These are phyloP conservation scores for Brassicogethes aeneus DNA, from an alignment of 2,888 invertebrate genomes.

Conservation along the genomic window DNA sequence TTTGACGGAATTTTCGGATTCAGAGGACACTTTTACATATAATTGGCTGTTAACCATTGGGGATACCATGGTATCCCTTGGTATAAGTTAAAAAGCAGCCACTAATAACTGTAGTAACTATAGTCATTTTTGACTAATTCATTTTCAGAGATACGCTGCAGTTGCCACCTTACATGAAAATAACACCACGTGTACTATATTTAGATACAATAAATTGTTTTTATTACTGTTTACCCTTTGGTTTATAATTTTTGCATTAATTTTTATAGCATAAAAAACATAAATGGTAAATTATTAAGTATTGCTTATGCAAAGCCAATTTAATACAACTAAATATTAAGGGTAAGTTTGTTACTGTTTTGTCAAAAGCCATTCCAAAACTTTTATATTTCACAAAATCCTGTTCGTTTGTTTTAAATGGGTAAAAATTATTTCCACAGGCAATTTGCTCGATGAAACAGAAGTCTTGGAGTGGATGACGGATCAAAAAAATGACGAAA, in stretches of 20 bases:
- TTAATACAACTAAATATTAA: too few relatives aligned
- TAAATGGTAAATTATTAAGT: too few relatives aligned
- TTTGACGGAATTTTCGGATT: too few relatives aligned
- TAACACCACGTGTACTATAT: constrained; percentile 23
- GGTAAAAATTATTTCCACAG: constrained; percentile 36
- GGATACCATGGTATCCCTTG: too few relatives aligned
- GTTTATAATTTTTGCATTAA: constrained; percentile 17
- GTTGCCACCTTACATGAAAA: constrained; percentile 29
- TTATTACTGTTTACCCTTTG: constrained; percentile 29
- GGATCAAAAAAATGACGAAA: constrained; percentile 84
- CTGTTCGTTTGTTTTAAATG: constrained; percentile 1
- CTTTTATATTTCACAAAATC: constrained; percentile 13
- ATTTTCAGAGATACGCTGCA: constrained; percentile 31
- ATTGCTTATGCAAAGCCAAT: too few relatives aligned
- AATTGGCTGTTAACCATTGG: too few relatives aligned
- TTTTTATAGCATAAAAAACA: constrained; percentile 10
- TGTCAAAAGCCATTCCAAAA: constrained; percentile 34
- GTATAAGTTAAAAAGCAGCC: too few relatives aligned
- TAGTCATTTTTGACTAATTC: too few relatives aligned
- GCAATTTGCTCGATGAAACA: constrained; percentile 65
- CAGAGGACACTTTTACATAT: too few relatives aligned
- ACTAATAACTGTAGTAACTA: too few relatives aligned
- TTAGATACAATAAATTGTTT: constrained; percentile 31
- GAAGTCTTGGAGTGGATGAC: constrained; percentile 87
- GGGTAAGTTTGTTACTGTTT: constrained; percentile 17